phyloP scores from a whole-genome alignment of 2,113 vertebrate genomes.

The Hydrochoerus hydrochaeris region DNA sequence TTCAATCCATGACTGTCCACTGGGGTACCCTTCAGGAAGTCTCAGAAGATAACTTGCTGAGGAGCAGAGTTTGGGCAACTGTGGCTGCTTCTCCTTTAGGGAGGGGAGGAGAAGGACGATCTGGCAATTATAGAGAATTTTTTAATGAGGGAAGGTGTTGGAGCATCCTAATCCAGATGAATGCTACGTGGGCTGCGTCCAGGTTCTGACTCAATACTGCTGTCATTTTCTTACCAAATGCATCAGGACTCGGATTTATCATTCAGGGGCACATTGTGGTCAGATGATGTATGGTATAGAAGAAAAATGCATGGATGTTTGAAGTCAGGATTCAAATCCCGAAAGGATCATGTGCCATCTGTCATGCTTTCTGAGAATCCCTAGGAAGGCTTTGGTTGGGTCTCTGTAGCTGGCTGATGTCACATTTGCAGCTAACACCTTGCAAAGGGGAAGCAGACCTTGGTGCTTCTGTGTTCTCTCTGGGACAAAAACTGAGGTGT shows the following conservation, averaged over 20 bases:
- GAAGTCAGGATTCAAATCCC: neutral
- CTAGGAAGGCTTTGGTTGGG: neutral
- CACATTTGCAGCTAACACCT: neutral
- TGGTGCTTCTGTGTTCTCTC: neutral
- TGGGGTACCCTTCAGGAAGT: neutral
- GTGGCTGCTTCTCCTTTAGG: neutral
- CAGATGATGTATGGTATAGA: neutral
- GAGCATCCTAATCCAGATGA: conserved; percentile 28
- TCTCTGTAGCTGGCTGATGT: neutral
- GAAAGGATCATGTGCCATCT: neutral
- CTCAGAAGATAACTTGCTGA: neutral
- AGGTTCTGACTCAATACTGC: neutral
- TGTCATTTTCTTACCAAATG: neutral
- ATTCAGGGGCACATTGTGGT: conserved; percentile 35
- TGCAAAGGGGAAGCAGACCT: neutral
- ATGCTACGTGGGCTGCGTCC: neutral
- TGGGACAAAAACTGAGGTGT: neutral
- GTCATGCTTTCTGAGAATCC: neutral
- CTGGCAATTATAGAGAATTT: neutral
- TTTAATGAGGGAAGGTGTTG: neutral
- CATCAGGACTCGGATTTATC: neutral
- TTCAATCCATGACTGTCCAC: neutral
- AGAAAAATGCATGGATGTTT: neutral
- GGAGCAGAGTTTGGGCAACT: neutral
- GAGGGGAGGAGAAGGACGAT: rapidly evolving